Evolutionary conservation across 2,797 vertebrate genomes (phyloP), one percentile per base, ranked within the genome.

Genomic region (Parauchenoglanis punctatus): DNA sequence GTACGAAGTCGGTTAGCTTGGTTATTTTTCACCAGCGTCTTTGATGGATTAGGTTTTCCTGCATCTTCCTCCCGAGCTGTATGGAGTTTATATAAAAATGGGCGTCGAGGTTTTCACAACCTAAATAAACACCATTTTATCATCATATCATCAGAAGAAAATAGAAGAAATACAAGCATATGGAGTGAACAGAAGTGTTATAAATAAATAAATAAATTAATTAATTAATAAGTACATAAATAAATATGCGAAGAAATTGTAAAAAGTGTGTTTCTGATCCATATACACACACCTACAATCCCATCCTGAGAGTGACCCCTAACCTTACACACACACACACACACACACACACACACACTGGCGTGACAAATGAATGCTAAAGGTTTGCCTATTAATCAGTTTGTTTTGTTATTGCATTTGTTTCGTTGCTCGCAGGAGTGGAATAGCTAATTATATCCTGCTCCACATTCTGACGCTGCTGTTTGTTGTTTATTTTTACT

Each of bases 361-460:
- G 92, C 91, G 93, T 95, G 95, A 96, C 95, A 93, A 96, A 96
- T 96, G 94, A 93, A 96, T 94, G 93, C 91, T 91, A 96, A 96
- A 95, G 95, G 95, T 95, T 95, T 93, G 90, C 93, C 95, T 93
- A 96, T 96, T 96, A 92, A 96, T 96, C 96, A 96, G 90, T 91
- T 84, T 91, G 88, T 85, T 89, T 88, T 72, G 84, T 78, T 90
- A 68, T 88, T 63, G 63, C 81, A 63, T 31, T 35, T 46, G 52
- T 77, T 89, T 68, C 56, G 52, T 70, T 1, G 75, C 23, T 40
- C 46, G 52, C 15, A 67, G 72, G 72, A 75, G 52, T 54, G 84
- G 31, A 86, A 93, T 92, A 89, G 92, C 93, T 96, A 95, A 95
- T 96, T 95, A 96, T 94, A 93, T 92, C 89, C 91, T 87, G 84